Conservation (phyloP, 2,888 invertebrate species). For the Philaethria dido region DNA sequence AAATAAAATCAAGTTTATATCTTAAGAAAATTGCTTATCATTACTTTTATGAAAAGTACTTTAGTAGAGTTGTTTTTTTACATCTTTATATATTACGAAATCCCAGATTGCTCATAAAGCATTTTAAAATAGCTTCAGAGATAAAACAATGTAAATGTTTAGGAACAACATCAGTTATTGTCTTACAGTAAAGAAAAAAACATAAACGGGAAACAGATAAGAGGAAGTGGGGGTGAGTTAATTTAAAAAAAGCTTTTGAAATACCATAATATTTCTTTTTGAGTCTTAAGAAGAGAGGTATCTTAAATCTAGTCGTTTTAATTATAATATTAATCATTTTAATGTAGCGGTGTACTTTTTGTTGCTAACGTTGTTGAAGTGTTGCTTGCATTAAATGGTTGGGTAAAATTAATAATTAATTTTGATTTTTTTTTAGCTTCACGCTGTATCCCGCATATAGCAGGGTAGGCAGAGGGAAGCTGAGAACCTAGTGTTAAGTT, state of each 20-base stretch:
- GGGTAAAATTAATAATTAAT: no score
- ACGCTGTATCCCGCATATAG: no score
- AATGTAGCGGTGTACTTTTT: constrained; percentile 47
- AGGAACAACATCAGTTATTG: constrained; percentile 18
- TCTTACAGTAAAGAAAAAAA: constrained; percentile 10
- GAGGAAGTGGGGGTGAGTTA: constrained; percentile 48
- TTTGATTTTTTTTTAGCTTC: no score
- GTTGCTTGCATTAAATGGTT: no score
- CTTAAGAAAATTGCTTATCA: background rate
- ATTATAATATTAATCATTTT: constrained; percentile 66
- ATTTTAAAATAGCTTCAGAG: constrained; percentile 12
- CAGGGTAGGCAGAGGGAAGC: no score
- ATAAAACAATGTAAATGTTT: constrained; percentile 13
- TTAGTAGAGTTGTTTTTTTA: background rate
- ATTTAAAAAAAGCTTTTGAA: constrained; percentile 54
- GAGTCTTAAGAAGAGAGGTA: constrained; percentile 55
- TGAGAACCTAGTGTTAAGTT: no score
- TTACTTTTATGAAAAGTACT: background rate
- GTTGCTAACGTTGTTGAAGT: background rate
- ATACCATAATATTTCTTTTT: constrained; percentile 52
- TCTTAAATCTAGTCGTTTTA: constrained; percentile 58
- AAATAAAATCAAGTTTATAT: no score
- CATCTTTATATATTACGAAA: constrained; percentile 7
- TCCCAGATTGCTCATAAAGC: constrained; percentile 12
- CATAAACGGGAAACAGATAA: constrained; percentile 49